These are phyloP conservation scores for Battus philenor DNA, from an alignment of 1,140 invertebrate genomes.

Conservation along the genomic window DNA sequence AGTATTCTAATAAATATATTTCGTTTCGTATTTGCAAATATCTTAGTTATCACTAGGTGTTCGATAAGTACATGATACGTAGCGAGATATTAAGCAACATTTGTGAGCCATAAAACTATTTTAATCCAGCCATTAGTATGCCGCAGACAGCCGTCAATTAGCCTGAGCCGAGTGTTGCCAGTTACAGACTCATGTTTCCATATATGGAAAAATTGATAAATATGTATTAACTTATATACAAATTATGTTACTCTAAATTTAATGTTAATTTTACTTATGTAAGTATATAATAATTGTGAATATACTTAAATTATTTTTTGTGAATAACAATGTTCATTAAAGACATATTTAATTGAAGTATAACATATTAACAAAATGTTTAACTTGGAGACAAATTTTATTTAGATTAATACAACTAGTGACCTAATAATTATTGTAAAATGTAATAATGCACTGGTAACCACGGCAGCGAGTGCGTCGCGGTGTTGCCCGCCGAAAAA, in stretches of 20 bases:
- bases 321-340: neutral
- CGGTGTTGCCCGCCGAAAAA: conserved; percentile 45
- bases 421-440: no score
- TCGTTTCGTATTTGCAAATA: conserved; percentile 1
- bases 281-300: neutral
- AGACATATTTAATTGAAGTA: neutral
- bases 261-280: neutral
- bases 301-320: neutral
- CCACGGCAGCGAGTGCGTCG: conserved; percentile 17
- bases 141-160: conserved; percentile 45
- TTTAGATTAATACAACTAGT: neutral
- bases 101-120: conserved; percentile 58
- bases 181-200: neutral
- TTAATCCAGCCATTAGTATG: conserved; percentile 57
- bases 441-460: conserved; percentile 19
- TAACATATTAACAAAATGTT: neutral
- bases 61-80: neutral
- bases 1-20: no score
- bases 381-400: neutral
- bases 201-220: conserved; percentile 1
- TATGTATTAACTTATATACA: neutral
- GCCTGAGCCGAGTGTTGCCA: conserved; percentile 24
- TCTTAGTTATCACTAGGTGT: conserved; percentile 1
- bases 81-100: conserved; percentile 34
- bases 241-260: neutral